Evolutionary conservation across 2,797 vertebrate genomes (phyloP).

Genomic region (Kryptopterus vitreolus): DNA sequence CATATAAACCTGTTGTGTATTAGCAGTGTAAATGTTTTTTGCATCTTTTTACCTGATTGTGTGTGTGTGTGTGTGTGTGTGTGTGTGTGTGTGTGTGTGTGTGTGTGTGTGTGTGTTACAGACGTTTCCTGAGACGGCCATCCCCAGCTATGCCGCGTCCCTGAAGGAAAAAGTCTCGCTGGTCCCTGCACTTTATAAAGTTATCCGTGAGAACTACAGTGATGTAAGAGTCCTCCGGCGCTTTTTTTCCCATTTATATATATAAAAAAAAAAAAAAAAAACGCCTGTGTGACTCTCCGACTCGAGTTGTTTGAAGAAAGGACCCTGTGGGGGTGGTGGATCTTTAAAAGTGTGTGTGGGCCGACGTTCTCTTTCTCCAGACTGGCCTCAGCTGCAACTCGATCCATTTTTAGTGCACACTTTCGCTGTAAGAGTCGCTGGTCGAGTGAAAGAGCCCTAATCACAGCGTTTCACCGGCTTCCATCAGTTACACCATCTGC

Average conservation of each 20-base stretch:
- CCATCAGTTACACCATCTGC: conserved; percentile 24
- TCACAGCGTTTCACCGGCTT: neutral
- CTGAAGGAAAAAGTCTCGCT: conserved; percentile 88
- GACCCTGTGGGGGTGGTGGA: neutral
- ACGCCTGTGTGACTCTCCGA: neutral
- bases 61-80: no score
- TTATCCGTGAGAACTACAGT: conserved; percentile 93
- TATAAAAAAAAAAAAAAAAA: neutral
- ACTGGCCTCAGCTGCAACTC: conserved; percentile 26
- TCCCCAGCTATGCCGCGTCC: conserved; percentile 86
- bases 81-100: neutral
- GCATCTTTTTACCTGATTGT: neutral
- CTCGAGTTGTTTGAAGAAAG: neutral
- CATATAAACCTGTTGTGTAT: neutral
- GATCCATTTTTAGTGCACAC: conserved; percentile 12
- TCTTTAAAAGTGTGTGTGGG: conserved; percentile 9
- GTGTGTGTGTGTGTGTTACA: conserved; percentile 69
- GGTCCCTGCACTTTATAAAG: conserved; percentile 94
- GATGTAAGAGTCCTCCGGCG: conserved; percentile 79
- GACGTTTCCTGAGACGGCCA: conserved; percentile 90
- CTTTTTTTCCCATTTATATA: neutral
- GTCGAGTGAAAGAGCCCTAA: neutral
- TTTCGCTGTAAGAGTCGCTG: neutral
- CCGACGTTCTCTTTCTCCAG: neutral
- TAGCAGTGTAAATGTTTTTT: neutral